Evolutionary conservation across 2,113 vertebrate species (phyloP), one percentile per base, ranked within the genome.

Genomic region (Monopterus albus): DNA sequence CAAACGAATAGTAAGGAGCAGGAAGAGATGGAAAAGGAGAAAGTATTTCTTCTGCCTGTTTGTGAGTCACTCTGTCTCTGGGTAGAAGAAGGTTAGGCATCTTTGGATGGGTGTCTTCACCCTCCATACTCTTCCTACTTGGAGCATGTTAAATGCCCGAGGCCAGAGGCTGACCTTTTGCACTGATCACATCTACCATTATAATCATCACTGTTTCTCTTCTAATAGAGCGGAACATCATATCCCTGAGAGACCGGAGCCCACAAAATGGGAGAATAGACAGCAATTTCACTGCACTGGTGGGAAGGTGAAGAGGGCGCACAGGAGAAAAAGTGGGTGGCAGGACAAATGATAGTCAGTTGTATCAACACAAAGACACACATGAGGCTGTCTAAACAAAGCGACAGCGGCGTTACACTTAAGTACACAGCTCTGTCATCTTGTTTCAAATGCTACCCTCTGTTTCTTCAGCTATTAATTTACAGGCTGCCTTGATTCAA

Each of bases 161-260:
- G 80, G 88, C 75, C 84, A 76, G 33, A 75, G 46, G 38, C 60
- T 89, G 91, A 90, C 91, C 91, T 91, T 88, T 89, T 82, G 66
- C 86, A 78, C 86, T 71, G 81, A 90, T 88, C 82, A 75, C 78
- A 88, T 89, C 83, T 79, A 45, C 69, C 60, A 79, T 85, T 84
- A 91, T 90, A 85, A 90, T 75, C 84, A 83, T 87, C 86, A 87
- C 69, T 57, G 82, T 85, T 83, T 72, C 82, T 84, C 75, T 79
- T 82, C 74, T 84, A 90, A 87, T 79, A 82, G 78, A 88, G 65
- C 50, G 40, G 60, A 90, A 78, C 71, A 82, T 70, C 56, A 81
- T 67, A 82, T 72, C 65, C 84, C 71, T 26, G 12, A 26, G 75
- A 82, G 82, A 78, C 65, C 3, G 7, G 46, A 69, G 65, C 28